Evolutionary conservation across 2,113 vertebrate species (phyloP), one percentile per base, ranked within the genome.

Genomic region (Brienomyrus brachyistius): DNA sequence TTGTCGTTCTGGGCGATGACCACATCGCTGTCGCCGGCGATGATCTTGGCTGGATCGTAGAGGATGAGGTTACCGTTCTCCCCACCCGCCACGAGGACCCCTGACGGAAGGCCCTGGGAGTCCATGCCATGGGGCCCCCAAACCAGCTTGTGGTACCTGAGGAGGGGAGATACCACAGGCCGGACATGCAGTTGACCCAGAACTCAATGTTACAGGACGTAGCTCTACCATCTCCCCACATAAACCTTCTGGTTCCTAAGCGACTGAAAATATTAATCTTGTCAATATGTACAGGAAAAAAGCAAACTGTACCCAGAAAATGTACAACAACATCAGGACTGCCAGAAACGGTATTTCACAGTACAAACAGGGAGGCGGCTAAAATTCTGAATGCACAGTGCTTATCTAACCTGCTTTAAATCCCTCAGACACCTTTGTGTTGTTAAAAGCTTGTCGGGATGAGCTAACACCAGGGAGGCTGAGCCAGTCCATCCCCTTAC

Each of bases 21-120:
- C 77, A 98, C 97, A 7, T 98, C 97, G 9, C 93, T 91, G 15
- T 97, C 96, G 62, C 97, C 97, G 7, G 96, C 94, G 48, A 98
- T 93, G 94, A 99, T 97, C 95, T 97, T 98, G 10, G 96, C 96
- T 1, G 98, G 96, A 92, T 99, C 97, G 23, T 99, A 99, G 7
- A 99, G 96, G 93, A 99, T 97, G 88, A 98, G 95, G 88, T 97
- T 97, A 47, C 98, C 98, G 1, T 99, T 99, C 93, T 99, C 98
- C 17, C 98, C 97, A 35, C 98, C 98, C 0, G 98, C 98, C 89
- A 99, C 96, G 21, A 99, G 94, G 77, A 99, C 95, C 51, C 98
- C 98, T 0, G 97, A 97, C 1, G 96, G 91, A 45, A 90, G 94
- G 47, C 94, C 95, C 51, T 95, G 91, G 0, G 92, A 90, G 17